Evolutionary conservation across 1,140 invertebrate species (phyloP), one percentile per base, ranked within the genome.

Genomic region (Cotesia chilonis): DNA sequence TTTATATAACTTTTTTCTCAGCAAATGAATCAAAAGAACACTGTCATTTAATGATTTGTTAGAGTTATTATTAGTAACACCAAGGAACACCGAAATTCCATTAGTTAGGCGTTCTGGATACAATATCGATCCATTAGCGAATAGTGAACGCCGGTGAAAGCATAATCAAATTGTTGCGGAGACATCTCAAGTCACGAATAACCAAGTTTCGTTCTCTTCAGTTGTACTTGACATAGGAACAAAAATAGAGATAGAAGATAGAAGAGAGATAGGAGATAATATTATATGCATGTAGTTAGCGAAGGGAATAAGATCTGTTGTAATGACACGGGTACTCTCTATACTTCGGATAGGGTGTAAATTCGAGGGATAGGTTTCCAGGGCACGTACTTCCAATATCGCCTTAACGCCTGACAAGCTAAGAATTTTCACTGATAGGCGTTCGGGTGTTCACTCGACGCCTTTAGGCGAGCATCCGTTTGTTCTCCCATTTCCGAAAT

Each of bases 341-440:
- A 28, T 28, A 28, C 28, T 28, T 28, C 28, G 3, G 28, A 28
- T 28, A 28, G 28, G 28, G 28, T 28, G 28, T 12, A 63, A 63
- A 63, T 63, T 63, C 35, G 35, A 63, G 6, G 12, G 60, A 63
- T 63, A 63, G 37, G 60, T 17, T 59, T 9, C 57, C 20, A 20
- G 9, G 28, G 17, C 57, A 59, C 57, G 57, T 59, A 37, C 28
- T 38, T 63, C 36, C 35, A 63, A 63, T 63, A 63, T 63, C 60
- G 60, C 37, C 60, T 63, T 63, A 63, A 63, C 60, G 37, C 60
- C 60, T 38, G 60, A 63, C 37, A 36, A 63, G 35, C 35, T 38
- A 63, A 63, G 60, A 63, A 63, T 63, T 47, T 59, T 59, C 60
- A 63, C 60, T 63, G 60, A 63, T 63, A 63, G 60, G 60, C 60